Evolutionary conservation across 2,888 invertebrate species (phyloP), one percentile per base, ranked within the genome.

Genomic region (Atethmia centrago): DNA sequence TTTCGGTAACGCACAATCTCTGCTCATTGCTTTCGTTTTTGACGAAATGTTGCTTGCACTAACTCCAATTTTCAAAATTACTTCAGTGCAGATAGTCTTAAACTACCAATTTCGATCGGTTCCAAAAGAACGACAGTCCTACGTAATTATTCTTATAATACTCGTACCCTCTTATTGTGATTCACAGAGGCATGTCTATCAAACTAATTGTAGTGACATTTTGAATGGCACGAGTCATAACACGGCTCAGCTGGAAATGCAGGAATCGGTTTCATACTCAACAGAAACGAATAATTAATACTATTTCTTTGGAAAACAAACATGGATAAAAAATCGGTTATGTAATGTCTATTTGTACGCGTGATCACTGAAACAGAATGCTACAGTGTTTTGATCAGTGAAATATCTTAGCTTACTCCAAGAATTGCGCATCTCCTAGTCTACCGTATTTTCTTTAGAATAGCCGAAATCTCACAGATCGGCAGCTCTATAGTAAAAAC

Each of bases 181-280:
- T 53, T 76, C n/a, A 45, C 58, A 71, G 61, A 71, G 55, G 42
- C 55, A 56, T 47, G 12, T 63, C 47, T 42, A 59, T 40, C 25
- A 73, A 58, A 51, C 51, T 65, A 61, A 55, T 65, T 61, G 49
- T 74, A 74, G 65, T 77, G 45, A 55, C 25, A 74, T 65, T 77
- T 74, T 74, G 80, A 83, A 74, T 74, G 56, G 56, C 74, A 47
- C 68, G 70, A 81, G 75, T 83, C 81, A 74, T 68, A 84, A 70
- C 65, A 84, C 42, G 45, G 45, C 49, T 61, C 45, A 47, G 53
- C 51, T 51, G 59, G 28, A n/a, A n/a, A n/a, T n/a, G n/a, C n/a
- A n/a, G n/a, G n/a, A 80, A 83, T 71, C 71, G 42, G 84, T 83
- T 80, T 71, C 47, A 74, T 58, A 71, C 70, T 56, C 64, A 51